Base-by-base conservation (phyloP, 2,888 invertebrate genomes). In the Orthosia gracilis region DNA sequence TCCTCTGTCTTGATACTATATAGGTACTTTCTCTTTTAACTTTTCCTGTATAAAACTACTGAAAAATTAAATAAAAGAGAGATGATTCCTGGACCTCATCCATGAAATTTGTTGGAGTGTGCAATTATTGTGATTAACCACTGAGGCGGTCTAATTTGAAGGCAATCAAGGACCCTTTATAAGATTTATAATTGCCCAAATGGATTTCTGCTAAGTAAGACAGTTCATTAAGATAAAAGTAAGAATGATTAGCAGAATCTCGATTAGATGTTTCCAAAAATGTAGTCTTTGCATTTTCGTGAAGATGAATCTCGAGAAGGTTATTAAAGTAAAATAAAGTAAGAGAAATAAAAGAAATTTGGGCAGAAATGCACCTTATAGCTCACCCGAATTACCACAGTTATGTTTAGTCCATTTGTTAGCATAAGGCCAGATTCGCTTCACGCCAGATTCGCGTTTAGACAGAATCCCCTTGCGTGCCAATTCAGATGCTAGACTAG, bases 131-230 rank as follows among this genome's bases (percentile, higher is more conserved):
- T 40, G 7, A 73, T 50, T 50, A 71, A 45, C 26, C 62, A 69
- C 11, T 67, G 73, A 64, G 21, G 58, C 69, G 66, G 21, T 69
- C 31, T 63, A 80, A 83, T 78, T 59, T 50, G 17, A 66, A 66
- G 45, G 15, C 54, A 69, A 66, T 76, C 21, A 78, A 26, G 62
- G 54, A 45, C 17, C 40, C 21, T 72, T 67, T 64, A 82, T 52
- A 50, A 64, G 13, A 49, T n/a, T 15, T 45, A 65, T 72, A 54
- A 72, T 65, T 71, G 26, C 45, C 50, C 23, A 47, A 65, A 77
- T 72, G 26, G 62, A 57, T 50, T 73, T 78, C 47, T 63, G 62
- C 58, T 17, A 67, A 78, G 62, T 82, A 52, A 71, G 82, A 26
- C 49, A 31, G 62, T 50, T 82, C 50, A 70, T 76, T 82, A 82